Percentiles rank a stretch among this genome's conserved stretches.
These are phyloP conservation scores for Malurus cyaneus DNA, from an alignment of 2,113 vertebrate species.

Conservation along the genomic window DNA sequence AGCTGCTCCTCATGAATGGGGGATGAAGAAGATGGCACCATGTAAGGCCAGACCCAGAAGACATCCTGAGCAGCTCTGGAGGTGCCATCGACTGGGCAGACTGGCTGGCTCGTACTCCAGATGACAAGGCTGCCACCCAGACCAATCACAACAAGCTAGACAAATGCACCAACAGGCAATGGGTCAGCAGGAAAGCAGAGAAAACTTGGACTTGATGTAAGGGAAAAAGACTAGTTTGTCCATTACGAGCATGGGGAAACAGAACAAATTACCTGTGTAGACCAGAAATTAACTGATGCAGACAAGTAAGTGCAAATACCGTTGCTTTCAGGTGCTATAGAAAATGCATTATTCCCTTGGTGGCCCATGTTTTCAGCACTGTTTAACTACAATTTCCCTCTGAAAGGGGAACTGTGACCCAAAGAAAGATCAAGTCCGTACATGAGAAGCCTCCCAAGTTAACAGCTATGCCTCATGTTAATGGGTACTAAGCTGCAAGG, in stretches of 20 bases:
- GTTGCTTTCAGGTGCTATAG: neutral
- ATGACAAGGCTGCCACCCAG: neutral
- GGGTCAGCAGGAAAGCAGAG: neutral
- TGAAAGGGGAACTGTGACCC: neutral
- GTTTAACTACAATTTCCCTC: neutral
- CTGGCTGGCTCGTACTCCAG: neutral
- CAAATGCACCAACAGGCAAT: neutral
- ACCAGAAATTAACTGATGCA: neutral
- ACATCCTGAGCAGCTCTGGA: neutral
- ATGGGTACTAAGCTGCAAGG: neutral
- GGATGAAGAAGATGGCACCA: fast-evolving
- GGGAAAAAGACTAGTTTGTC: neutral
- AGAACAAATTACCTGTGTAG: neutral
- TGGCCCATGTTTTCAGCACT: neutral
- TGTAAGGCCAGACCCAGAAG: neutral
- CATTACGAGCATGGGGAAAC: neutral
- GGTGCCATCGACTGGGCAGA: fast-evolving
- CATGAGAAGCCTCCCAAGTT: neutral
- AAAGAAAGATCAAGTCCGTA: neutral
- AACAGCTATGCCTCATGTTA: neutral
- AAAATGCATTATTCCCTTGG: neutral
- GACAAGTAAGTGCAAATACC: neutral
- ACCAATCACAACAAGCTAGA: neutral
- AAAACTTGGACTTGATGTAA: neutral
- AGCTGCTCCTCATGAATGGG: neutral